Evolutionary conservation across 2,113 vertebrate genomes (phyloP).

Genomic region (Mionectes macconnelli): DNA sequence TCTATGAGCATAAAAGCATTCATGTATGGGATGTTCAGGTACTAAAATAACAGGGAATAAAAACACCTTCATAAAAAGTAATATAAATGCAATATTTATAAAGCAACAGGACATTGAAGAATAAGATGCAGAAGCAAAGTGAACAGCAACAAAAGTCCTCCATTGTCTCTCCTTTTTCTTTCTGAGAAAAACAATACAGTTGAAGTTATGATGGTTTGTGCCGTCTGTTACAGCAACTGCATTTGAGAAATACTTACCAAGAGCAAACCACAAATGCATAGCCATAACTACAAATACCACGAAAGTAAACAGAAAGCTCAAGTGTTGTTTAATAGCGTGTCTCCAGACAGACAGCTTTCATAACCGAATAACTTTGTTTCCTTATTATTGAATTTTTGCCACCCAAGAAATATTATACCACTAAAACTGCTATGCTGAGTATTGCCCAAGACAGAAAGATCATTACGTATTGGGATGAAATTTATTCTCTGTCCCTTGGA

Average conservation of each 20-base stretch:
- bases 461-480: not conserved
- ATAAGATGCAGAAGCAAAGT: not conserved
- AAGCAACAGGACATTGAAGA: not conserved
- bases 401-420: constrained; percentile 18
- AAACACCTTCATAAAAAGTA: not conserved
- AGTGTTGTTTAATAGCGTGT: constrained; percentile 22
- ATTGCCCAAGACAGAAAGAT: not conserved
- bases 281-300: constrained; percentile 14
- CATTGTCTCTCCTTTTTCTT: not conserved
- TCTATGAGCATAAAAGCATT: not conserved
- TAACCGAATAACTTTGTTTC: not conserved
- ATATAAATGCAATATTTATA: constrained; percentile 1
- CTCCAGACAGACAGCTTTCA: constrained; percentile 46
- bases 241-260: constrained; percentile 30
- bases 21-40: not conserved
- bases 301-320: constrained; percentile 39
- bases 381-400: constrained; percentile 14
- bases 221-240: not conserved
- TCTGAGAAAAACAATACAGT: not conserved
- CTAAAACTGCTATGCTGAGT: not conserved
- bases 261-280: not conserved
- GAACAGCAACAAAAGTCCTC: not conserved
- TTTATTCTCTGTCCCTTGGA: not conserved
- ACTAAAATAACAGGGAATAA: not conserved
- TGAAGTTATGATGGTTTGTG: not conserved